Conservation (phyloP, 2,888 invertebrate genomes). For the Thecophora atra region DNA sequence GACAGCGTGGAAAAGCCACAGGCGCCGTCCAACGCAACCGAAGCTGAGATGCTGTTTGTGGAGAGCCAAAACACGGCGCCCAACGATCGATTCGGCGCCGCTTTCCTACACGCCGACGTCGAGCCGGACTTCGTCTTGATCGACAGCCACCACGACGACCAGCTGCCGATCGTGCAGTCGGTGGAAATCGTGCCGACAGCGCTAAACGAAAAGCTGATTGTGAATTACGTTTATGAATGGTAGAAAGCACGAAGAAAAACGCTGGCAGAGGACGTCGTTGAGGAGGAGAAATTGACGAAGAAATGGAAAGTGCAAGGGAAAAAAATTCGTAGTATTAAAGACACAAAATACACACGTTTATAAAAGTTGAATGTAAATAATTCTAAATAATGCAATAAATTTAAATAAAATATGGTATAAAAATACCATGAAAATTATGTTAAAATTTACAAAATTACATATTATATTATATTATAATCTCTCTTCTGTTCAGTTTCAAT, state of each 20-base stretch:
- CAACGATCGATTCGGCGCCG: slow-evolving; percentile 50
- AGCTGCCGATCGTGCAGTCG: slow-evolving; percentile 60
- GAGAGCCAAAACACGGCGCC: too few species aligned
- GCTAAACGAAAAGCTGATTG: slow-evolving; percentile 56
- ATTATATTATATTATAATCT: too few species aligned
- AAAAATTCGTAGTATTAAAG: too few species aligned
- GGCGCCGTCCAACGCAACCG: slow-evolving; percentile 35
- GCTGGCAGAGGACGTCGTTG: not conserved
- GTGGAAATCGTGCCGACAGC: slow-evolving; percentile 59
- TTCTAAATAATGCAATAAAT: too few species aligned
- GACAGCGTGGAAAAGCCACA: not conserved
- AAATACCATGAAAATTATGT: too few species aligned
- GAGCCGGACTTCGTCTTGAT: slow-evolving; percentile 57
- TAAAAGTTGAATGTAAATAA: too few species aligned
- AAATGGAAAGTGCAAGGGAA: not conserved
- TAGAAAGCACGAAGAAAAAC: slow-evolving; percentile 26
- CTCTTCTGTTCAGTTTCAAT: too few species aligned
- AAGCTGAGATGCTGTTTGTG: slow-evolving; percentile 14
- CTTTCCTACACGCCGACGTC: slow-evolving; percentile 48
- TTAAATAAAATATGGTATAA: too few species aligned
- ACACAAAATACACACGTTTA: too few species aligned
- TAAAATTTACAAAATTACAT: too few species aligned
- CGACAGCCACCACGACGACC: slow-evolving; percentile 52
- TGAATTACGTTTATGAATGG: slow-evolving; percentile 54
- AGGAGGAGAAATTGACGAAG: not conserved